Evolutionary conservation across 2,888 invertebrate species (phyloP), one percentile per base, ranked within the genome.

Genomic region (Clistopyga incitator): DNA sequence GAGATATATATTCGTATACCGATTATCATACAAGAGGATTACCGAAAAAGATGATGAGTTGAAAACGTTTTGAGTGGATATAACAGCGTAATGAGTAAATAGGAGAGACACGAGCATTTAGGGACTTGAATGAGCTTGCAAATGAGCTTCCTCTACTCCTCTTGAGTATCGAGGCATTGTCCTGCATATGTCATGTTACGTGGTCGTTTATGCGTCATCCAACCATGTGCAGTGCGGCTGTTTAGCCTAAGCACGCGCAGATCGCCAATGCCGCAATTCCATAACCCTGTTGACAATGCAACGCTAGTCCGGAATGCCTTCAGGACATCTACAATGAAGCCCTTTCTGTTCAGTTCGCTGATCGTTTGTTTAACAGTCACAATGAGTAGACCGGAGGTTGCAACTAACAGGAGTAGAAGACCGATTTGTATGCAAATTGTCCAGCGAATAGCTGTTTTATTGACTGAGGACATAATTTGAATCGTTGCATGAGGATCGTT

Each of bases 381-480:
- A 71, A 74, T 81, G 68, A 64, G 29, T 61, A 13, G 29, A 42
- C 34, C 6, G 65, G n/a, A 18, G 47, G 56, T 50, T 64, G 42
- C 25, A 6, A 23, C 38, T 15, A 56, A 20, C 72, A 42, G 13
- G 15, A 25, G 23, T 29, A 15, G 54, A 70, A 13, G 15, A 68
- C 23, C 29, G 65, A 65, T 59, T 76, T 76, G 65, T 61, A 79
- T 72, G 76, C 50, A 42, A 20, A 67, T 45, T 67, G 52, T 38
- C 50, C 42, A n/a, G 45, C 38, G 25, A 52, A 75, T 79, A n/a
- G 71, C 81, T 74, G 76, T 81, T 81, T 86, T 82, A 82, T 80
- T 84, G 81, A 78, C 61, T 68, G 65, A 18, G 75, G 59, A 64
- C 29, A 82, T 78, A 75, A 85, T 80, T 80, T 71, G 64, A 50